Evolutionary conservation across 2,797 vertebrate species (phyloP), one percentile per base, ranked within the genome.

Genomic region (Thaleichthys pacificus): DNA sequence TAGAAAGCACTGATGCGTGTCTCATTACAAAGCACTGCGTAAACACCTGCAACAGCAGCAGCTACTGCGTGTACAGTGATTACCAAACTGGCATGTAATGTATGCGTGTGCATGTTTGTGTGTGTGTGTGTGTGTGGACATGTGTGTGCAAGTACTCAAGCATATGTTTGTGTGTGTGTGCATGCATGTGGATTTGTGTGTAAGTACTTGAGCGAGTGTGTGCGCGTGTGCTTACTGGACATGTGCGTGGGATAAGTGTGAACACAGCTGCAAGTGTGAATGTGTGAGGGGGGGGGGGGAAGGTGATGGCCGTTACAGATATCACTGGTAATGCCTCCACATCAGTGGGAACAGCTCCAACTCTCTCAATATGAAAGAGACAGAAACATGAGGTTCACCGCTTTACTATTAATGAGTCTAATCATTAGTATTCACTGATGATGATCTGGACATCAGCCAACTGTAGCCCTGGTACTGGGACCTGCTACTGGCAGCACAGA

Each of bases 221-320:
- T 14, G 42, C 11, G 42, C 12, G 42, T 8, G 42, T 42, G 42
- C 42, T 42, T 3, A 12, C 9, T 42, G 42, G 9, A 42, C 38
- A 42, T 42, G 42, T 42, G 42, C 42, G 42, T 42, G 42, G 42
- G 42, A 11, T 42, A 42, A 42, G 42, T 42, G 42, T 42, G 42
- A 42, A 42, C 42, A 42, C 42, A 14, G 42, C 42, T 42, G 42
- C 42, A 11, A 42, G 9, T 42, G 42, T 42, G 42, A 12, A 42
- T 42, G 42, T 42, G 42, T 42, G 42, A 14, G 2, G 42, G 42
- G 42, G 11, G 42, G 11, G 68, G 70, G 74, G 56, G 12, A 64
- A 79, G 71, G 77, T 81, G 79, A 81, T 74, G 72, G 60, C 77
- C 77, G 72, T 75, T 81, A 77, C 74, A 79, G 75, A 84, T 81